These are phyloP conservation scores for Strix uralensis DNA, from an alignment of 2,113 vertebrate species.

Conservation along the genomic window DNA sequence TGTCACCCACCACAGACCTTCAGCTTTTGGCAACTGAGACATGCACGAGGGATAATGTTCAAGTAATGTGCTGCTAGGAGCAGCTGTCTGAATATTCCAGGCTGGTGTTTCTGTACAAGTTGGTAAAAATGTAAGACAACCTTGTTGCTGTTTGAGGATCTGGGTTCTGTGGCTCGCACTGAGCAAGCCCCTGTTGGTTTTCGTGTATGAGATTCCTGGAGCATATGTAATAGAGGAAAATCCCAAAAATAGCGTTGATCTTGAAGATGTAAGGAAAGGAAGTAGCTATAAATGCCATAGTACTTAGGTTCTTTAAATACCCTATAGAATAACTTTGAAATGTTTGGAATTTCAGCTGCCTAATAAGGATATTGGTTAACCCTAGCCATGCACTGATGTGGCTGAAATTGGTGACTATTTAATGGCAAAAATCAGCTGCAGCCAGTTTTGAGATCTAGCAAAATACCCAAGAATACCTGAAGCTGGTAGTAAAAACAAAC, in stretches of 20 bases:
- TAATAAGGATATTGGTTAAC: not conserved
- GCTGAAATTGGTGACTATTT: not conserved
- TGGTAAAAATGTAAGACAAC: not conserved
- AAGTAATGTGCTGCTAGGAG: not conserved
- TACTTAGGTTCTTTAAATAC: not conserved
- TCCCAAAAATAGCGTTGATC: not conserved
- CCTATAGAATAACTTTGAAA: not conserved
- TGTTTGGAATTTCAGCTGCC: not conserved
- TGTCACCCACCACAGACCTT: not conserved
- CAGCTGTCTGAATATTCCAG: not conserved
- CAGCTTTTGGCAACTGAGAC: accelerated
- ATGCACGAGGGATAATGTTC: accelerated
- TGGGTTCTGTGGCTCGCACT: not conserved
- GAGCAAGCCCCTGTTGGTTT: not conserved
- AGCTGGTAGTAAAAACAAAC: not conserved
- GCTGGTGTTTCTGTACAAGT: accelerated
- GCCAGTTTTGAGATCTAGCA: not conserved
- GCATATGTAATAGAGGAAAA: not conserved
- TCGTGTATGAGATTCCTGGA: not conserved
- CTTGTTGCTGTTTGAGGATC: not conserved
- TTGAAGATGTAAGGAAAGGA: not conserved
- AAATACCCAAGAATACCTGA: not conserved
- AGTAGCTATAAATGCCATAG: not conserved
- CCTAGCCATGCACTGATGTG: not conserved
- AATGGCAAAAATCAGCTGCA: not conserved